Conservation (phyloP, 2,888 invertebrate genomes). For the Leucophora obtusa region DNA sequence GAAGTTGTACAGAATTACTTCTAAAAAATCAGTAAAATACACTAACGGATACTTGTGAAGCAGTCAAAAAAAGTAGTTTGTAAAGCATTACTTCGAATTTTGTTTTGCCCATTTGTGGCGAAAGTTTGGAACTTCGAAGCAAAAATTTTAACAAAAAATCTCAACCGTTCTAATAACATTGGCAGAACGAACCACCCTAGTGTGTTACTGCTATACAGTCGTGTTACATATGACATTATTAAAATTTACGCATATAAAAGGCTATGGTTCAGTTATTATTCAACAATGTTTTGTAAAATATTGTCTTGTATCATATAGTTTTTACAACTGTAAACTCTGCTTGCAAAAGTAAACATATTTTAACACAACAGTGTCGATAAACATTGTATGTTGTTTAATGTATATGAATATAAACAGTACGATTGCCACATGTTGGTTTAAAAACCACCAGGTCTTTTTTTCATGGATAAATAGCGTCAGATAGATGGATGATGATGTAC, state of each 20-base stretch:
- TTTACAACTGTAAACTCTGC: not conserved
- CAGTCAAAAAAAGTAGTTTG: too few relatives aligned
- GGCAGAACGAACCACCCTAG: too few relatives aligned
- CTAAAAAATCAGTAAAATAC: too few relatives aligned
- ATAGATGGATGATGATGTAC: conserved; percentile 30
- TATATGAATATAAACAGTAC: conserved; percentile 51
- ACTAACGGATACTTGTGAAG: too few relatives aligned
- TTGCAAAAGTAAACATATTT: not conserved
- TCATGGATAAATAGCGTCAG: conserved; percentile 8
- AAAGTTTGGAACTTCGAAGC: too few relatives aligned
- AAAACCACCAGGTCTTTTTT: conserved; percentile 42
- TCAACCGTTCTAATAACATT: too few relatives aligned
- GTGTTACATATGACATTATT: not conserved
- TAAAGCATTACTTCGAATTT: too few relatives aligned
- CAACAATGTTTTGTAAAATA: not conserved
- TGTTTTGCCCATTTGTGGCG: too few relatives aligned
- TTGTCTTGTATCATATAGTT: not conserved
- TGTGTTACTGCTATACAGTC: too few relatives aligned
- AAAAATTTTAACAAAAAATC: too few relatives aligned
- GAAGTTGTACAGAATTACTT: too few relatives aligned
- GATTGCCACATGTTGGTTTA: conserved; percentile 49
- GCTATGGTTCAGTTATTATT: not conserved
- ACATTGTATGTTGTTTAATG: conserved; percentile 16
- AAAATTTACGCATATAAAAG: not conserved
- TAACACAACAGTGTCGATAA: not conserved